phyloP scores from a whole-genome alignment of 2,888 invertebrate genomes.

The Catotricha subobsoleta region DNA sequence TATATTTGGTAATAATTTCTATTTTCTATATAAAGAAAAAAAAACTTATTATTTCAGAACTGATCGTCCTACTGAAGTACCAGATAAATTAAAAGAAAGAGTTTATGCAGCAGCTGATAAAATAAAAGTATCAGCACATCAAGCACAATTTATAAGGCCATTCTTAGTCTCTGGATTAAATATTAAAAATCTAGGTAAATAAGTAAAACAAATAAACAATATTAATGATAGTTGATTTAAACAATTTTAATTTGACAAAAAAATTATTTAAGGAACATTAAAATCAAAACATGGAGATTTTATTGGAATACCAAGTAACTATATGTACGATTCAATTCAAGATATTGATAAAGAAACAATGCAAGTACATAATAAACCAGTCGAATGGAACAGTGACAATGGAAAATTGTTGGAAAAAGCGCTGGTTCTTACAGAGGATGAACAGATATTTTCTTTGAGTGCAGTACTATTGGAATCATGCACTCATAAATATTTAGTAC shows the following conservation, averaged over 20 bases:
- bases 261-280: slow-evolving; percentile 28
- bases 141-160: background rate
- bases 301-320: slow-evolving; percentile 59
- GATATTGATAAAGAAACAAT: slow-evolving; percentile 41
- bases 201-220: no score
- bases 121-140: background rate
- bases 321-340: slow-evolving; percentile 35
- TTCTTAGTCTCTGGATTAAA: background rate
- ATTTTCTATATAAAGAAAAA: no score
- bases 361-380: slow-evolving; percentile 38
- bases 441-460: slow-evolving; percentile 63
- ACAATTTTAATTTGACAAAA: no score
- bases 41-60: no score
- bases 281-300: slow-evolving; percentile 41
- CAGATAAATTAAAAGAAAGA: background rate
- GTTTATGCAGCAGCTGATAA: background rate
- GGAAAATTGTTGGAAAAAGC: slow-evolving; percentile 45
- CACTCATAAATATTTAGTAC: no score
- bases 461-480: no score
- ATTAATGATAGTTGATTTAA: background rate
- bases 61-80: no score
- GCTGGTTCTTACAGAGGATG: slow-evolving; percentile 54
- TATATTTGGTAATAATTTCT: no score
- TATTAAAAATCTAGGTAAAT: background rate
- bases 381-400: slow-evolving; percentile 45